Base-by-base conservation (phyloP, 1,140 invertebrate genomes). In the Archivesica marissinica region DNA sequence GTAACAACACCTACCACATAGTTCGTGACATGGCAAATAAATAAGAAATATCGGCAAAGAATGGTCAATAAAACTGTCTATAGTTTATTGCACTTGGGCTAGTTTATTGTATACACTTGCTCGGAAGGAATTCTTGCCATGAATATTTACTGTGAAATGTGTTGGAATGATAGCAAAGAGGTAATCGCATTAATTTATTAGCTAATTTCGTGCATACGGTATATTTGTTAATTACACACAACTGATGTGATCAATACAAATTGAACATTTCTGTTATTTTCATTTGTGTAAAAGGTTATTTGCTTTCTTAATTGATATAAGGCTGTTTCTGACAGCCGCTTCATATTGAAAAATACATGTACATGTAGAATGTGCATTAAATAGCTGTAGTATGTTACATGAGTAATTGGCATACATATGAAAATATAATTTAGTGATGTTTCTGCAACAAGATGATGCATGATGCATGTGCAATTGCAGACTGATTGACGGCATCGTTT, bases 61-160 rank as follows among this genome's bases (percentile, higher is more conserved):
- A 54, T n/a, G 15, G 20, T 50, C 30, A 76, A 13, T 76, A 33
- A 76, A 75, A 38, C 30, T n/a, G 30, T 38, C 17, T 38, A 4
- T 66, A 38, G 61, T 54, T 52, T 33, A 41, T 75, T 4, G 23
- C 66, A 23, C 23, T n/a, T 72, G 13, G 35, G 25, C 28, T 44
- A 44, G n/a, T 72, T 15, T 41, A 25, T 35, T 35, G 20, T 35
- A 41, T 47, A 72, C 25, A 72, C 11, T 38, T 3, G 20, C 41
- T 25, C 33, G 59, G 17, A 11, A 11, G 11, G 47, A n/a, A 13
- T 54, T 47, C 30, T 30, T 2, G 38, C 35, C 6, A 76, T 76
- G 50, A 56, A 56, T 76, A 56, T 76, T 38, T 76, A n/a, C 28
- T 2, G 15, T n/a, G 74, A 76, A 56, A 76, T 76, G 74, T 28